phyloP scores from a whole-genome alignment of 2,113 vertebrate genomes.

The Elgaria multicarinata region DNA sequence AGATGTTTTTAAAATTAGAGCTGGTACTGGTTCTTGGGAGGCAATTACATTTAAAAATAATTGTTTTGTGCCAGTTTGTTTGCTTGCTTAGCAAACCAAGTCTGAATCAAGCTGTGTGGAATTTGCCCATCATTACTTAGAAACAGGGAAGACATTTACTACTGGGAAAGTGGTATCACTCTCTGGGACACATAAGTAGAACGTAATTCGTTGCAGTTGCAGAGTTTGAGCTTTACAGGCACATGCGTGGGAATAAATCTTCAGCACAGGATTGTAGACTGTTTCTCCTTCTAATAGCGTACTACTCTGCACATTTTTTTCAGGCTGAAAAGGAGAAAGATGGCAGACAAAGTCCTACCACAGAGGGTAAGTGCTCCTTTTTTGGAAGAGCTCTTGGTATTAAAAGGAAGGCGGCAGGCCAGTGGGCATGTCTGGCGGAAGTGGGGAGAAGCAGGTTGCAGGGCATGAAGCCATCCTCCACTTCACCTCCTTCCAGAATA shows the following conservation, averaged over 20 bases:
- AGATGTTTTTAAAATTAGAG: neutral
- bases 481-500: neutral
- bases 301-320: conserved; percentile 5
- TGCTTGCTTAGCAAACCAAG: neutral
- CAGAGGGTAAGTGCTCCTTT: conserved; percentile 86
- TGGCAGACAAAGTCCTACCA: conserved; percentile 98
- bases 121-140: neutral
- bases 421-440: neutral
- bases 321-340: conserved; percentile 95
- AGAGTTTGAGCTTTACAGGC: neutral
- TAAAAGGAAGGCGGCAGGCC: neutral
- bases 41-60: neutral
- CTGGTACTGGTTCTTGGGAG: neutral
- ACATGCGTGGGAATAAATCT: neutral
- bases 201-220: neutral
- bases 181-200: neutral
- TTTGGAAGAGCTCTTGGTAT: neutral
- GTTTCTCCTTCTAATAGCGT: neutral
- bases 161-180: neutral
- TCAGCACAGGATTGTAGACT: neutral
- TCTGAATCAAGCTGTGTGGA: neutral
- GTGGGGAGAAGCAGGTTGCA: neutral
- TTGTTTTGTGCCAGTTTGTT: neutral
- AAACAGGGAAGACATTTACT: neutral
- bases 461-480: neutral